These are phyloP conservation scores for Proteles cristata DNA, from an alignment of 2,113 vertebrate genomes.

Conservation along the genomic window DNA sequence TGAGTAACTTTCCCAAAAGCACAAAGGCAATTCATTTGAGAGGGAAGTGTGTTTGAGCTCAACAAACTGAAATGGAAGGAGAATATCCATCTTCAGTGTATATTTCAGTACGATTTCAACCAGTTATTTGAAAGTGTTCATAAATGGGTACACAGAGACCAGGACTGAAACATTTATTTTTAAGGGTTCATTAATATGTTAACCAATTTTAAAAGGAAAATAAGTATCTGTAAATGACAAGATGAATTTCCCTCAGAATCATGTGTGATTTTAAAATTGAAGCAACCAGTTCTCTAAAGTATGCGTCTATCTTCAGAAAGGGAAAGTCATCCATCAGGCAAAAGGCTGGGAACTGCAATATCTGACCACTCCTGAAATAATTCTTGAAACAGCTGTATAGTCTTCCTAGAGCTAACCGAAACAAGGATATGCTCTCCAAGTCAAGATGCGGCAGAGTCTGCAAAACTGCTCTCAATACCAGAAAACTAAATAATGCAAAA, in stretches of 20 bases:
- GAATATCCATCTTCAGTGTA: neutral
- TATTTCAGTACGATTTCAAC: neutral
- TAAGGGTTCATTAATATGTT: neutral
- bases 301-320: neutral
- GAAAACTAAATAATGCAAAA: constrained; percentile 8
- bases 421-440: neutral
- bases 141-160: neutral
- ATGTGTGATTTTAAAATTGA: neutral
- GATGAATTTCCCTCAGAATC: neutral
- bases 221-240: neutral
- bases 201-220: neutral
- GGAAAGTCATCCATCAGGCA: neutral
- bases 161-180: neutral
- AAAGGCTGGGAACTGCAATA: neutral
- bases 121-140: neutral
- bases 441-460: neutral
- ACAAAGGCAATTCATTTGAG: neutral
- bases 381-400: neutral
- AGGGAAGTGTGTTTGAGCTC: neutral
- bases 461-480: neutral
- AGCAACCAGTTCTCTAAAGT: neutral
- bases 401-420: neutral
- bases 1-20: neutral
- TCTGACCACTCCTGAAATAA: neutral
- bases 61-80: constrained; percentile 14